Base-by-base conservation (phyloP, 2,797 vertebrate genomes). In the Danio kyathit region DNA sequence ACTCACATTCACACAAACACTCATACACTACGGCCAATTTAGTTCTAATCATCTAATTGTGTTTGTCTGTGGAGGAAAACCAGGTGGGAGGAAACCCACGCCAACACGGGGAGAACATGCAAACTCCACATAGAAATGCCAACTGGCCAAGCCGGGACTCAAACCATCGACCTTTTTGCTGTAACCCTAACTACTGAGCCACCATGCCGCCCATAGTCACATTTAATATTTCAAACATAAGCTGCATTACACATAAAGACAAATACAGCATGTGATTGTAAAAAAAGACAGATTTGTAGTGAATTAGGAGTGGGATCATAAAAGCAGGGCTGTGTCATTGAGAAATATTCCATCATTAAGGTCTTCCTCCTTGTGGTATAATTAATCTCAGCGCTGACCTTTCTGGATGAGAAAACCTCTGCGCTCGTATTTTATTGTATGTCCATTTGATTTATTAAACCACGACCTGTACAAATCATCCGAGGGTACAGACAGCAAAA, bases 311-410 rank as follows among this genome's bases (percentile, higher is more conserved):
- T 69, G 16, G 43, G 65, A 17, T 49, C 3, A 41, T 78, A 69
- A 17, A 69, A 40, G 43, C 19, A 46, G 64, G 63, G 17, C 10
- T 64, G 69, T 74, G 73, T 43, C 38, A 29, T 64, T 64, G 54
- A 76, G 52, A 66, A 54, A 77, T 74, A 72, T 73, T 80, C 74
- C 51, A 71, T 82, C 67, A 60, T 83, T 82, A 80, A 19, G 52
- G 43, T 66, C 57, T 61, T 78, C 82, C 38, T 84, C 19, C 1
- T 29, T 29, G 29, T 46, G 56, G 9, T 88, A 85, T 89, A 91
- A 94, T 93, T 89, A 89, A 92, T 94, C 87, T 85, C 76, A 52
- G 86, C 88, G 80, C 76, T 93, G 92, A 88, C 93, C 88, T 91
- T 94, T 93, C 80, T 83, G 72, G 88, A 61, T 76, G 51, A 86